Percentiles rank a stretch among this genome's conserved stretches.
phyloP scores from a whole-genome alignment of 2,888 invertebrate genomes.

The Torymus tubicola region DNA sequence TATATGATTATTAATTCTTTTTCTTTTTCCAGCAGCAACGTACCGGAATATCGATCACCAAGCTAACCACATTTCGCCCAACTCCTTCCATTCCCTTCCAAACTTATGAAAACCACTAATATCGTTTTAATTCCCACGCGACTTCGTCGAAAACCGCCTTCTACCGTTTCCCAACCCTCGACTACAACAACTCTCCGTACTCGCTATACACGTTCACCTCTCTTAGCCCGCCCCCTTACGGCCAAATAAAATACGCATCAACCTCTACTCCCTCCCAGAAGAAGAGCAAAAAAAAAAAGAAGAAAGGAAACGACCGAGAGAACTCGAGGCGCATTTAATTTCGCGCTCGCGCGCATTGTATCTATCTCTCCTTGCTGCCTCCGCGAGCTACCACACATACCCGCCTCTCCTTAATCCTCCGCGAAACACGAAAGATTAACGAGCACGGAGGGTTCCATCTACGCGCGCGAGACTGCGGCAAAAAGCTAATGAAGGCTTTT shows the following conservation, averaged over 20 bases:
- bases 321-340: constrained; percentile 11
- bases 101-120: too few relatives aligned
- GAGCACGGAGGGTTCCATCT: constrained; percentile 19
- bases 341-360: not conserved
- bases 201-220: too few relatives aligned
- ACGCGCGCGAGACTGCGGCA: constrained; percentile 58
- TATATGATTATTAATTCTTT: too few relatives aligned
- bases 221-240: too few relatives aligned
- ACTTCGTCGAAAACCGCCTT: too few relatives aligned
- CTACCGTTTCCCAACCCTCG: too few relatives aligned
- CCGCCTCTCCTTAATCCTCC: not conserved
- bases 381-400: not conserved
- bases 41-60: too few relatives aligned
- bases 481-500: constrained; percentile 72
- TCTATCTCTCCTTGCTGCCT: not conserved
- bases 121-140: too few relatives aligned
- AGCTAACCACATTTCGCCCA: not conserved
- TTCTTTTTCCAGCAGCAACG: too few relatives aligned
- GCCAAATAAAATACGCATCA: too few relatives aligned
- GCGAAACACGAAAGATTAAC: constrained; percentile 50
- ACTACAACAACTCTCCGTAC: too few relatives aligned
- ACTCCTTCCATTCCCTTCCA: not conserved
- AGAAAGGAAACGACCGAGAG: not conserved
- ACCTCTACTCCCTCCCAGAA: not conserved
- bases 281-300: not conserved